Base-by-base conservation (phyloP, 2,797 vertebrate species). In the Acanthornis magna region DNA sequence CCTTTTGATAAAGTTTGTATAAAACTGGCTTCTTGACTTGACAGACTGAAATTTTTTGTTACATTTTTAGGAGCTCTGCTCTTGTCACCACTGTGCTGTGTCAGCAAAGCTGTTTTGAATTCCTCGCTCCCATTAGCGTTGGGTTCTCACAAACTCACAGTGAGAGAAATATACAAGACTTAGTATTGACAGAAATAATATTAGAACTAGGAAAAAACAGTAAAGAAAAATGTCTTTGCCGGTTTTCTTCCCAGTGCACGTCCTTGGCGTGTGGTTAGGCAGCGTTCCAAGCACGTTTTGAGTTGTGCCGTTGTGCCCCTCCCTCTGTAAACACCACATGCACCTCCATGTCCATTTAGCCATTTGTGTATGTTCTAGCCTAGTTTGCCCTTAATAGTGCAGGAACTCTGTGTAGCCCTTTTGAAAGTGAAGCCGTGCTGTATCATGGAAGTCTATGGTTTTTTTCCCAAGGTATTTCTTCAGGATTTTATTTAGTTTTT, bases 381-480 rank as follows among this genome's bases (percentile, higher is more conserved):
- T 98, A 98, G 98, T 96, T 97, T 97, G 93, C 97, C 93, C 97
- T 92, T 97, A 95, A 97, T 98, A 98, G 98, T 96, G 91, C 97
- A 85, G 93, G 91, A 97, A 95, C 51, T 98, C 97, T 97, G 72
- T 96, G 95, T 97, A 98, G 97, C 95, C 95, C 93, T 78, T 96
- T 94, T 45, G 57, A 92, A 96, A 93, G 77, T 20, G 67, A 94
- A 91, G 62, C 93, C 87, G 92, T 96, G 96, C 93, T 95, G 0
- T 86, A 80, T 90, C 93, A 82, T 82, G 71, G 42, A 55, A 83
- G 12, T 47, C 51, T n/a, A 40, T 81, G 75, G 2, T 0, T 8
- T 84, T 86, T 76, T 78, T 45, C 15, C 25, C 75, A 54, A 91
- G 79, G 51, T 45, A 16, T 74, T 92, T 91, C 77, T 77, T 90